Evolutionary conservation across 2,797 vertebrate species (phyloP), one percentile per base, ranked within the genome.

Genomic region (Apodemus agrarius): DNA sequence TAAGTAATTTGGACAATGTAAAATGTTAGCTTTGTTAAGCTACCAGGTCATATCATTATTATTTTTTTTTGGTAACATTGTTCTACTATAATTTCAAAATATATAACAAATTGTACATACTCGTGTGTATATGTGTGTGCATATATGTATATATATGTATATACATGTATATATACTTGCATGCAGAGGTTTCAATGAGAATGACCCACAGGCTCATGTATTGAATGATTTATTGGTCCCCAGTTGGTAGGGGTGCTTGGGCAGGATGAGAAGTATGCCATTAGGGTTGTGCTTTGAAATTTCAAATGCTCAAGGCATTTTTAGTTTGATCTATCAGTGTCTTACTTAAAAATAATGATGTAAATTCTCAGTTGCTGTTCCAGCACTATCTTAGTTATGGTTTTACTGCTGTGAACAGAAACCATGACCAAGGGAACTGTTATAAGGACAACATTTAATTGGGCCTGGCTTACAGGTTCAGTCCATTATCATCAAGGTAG

Each of bases 1-100:
- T 37, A 96, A 93, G 5, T 72, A 59, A 74, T 79, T 59, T n/a
- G 22, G 11, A 74, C 0, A n/a, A 29, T 3, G 74, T 21, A 22
- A 82, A 92, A 93, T 54, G 21, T 37, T 81, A 75, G 59, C 19
- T 85, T 69, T 82, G 17, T 54, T n/a, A 65, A 4, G 21, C n/a
- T 12, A 54, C 8, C 11, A 86, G 49, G 76, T 63, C 29, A 87
- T 87, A 79, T 79, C 46, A 79, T 83, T 76, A 1, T 61, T 54
- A n/a, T n/a, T n/a, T n/a, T n/a, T 80, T 95, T n/a, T 85, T 46
- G 4, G 91, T 79, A 93, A 74, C 11, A 76, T 57, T 12, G 88
- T 57, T 10, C 34, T 65, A 61, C 31, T 10, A 52, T 52, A 7
- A 84, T 67, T 85, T 93, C 1, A 63, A 91, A 91, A 83, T 3